Percentiles rank a stretch among this genome's conserved stretches.
These are phyloP conservation scores for Labeo catla DNA, from an alignment of 2,113 vertebrate genomes.

Conservation along the genomic window DNA sequence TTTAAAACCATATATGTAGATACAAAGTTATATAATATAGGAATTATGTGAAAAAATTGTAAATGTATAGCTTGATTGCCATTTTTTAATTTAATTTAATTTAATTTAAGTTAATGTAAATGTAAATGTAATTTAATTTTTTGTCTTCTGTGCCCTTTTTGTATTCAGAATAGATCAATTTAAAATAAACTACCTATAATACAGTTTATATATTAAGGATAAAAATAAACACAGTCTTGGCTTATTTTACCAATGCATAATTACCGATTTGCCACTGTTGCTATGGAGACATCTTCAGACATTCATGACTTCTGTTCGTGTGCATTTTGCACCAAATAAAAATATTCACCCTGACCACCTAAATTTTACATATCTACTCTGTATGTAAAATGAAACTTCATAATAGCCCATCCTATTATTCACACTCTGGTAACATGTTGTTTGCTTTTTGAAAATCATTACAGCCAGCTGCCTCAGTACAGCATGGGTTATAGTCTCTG, in stretches of 20 bases:
- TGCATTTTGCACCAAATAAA: background rate
- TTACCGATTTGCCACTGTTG: background rate
- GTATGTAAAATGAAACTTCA: background rate
- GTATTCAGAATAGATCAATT: no score
- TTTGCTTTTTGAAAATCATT: background rate
- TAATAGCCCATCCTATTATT: background rate
- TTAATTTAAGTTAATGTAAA: no score
- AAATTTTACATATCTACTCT: background rate
- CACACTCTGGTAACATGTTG: background rate
- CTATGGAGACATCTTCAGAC: background rate
- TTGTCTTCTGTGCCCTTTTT: no score
- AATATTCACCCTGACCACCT: background rate
- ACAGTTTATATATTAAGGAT: background rate
- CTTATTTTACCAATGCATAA: background rate
- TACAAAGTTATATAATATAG: background rate
- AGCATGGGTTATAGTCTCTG: background rate
- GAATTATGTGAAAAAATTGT: background rate
- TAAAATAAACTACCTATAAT: background rate
- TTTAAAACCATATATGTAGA: background rate
- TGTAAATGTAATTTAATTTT: no score
- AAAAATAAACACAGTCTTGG: background rate
- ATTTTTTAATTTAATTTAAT: background rate
- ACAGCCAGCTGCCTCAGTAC: background rate
- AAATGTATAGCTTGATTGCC: background rate
- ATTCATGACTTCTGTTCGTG: background rate